Evolutionary conservation across 2,113 vertebrate genomes (phyloP).

Genomic region (Cryptotis parvus): DNA sequence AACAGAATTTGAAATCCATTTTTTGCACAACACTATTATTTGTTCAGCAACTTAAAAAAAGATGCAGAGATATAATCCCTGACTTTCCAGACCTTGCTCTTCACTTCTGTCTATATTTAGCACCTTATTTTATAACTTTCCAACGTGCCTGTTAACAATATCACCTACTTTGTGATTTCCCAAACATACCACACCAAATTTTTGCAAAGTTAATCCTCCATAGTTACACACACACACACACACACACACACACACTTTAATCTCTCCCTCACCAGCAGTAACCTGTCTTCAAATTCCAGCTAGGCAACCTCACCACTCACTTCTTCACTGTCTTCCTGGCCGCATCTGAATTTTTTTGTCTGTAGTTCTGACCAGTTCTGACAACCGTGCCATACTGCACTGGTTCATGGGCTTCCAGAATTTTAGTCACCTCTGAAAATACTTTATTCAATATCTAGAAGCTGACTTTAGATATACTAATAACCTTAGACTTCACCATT

Average conservation of each 20-base stretch:
- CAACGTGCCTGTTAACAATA: background rate
- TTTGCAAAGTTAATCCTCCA: background rate
- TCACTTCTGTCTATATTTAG: background rate
- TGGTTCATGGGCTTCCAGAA: no score
- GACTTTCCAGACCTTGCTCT: background rate
- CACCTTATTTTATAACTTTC: background rate
- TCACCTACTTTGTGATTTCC: slow-evolving; percentile 17
- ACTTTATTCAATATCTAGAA: slow-evolving; percentile 21
- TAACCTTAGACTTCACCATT: background rate
- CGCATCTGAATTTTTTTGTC: background rate
- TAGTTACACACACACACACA: fast-evolving
- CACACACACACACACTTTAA: no score
- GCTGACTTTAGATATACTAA: background rate
- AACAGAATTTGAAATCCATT: background rate
- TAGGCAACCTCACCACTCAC: background rate
- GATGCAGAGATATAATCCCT: background rate
- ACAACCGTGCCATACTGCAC: background rate
- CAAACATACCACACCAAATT: background rate
- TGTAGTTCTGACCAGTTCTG: background rate
- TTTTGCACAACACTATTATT: no score
- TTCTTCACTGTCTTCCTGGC: background rate
- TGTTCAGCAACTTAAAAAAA: background rate
- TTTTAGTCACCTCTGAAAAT: no score
- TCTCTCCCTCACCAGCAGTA: fast-evolving
- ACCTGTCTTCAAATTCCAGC: background rate